Percentiles rank a stretch among this genome's conserved stretches.
Conservation (phyloP, 2,113 vertebrate genomes). For the Albula goreensis region DNA sequence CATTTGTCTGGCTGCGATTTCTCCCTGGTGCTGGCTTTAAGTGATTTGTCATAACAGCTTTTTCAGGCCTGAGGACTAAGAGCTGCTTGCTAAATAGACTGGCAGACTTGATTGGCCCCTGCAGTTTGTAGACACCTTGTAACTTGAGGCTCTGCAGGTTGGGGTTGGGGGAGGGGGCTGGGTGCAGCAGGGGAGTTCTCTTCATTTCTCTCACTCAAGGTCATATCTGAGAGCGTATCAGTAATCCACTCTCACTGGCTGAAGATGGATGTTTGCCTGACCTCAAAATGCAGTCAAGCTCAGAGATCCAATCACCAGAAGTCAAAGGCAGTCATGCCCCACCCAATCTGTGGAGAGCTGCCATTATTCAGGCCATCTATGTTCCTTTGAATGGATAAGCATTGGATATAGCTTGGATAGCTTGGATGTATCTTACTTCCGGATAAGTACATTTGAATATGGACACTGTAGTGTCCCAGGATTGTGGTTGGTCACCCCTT, state of each 20-base stretch:
- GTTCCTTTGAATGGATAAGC: background rate
- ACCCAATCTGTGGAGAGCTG: background rate
- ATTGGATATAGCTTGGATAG: too few relatives aligned
- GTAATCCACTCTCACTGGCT: background rate
- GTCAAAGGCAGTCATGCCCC: background rate
- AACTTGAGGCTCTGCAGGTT: background rate
- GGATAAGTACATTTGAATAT: background rate
- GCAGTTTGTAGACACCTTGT: background rate
- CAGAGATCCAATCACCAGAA: background rate
- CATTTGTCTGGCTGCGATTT: background rate
- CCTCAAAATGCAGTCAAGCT: background rate
- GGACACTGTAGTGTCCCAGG: too few relatives aligned
- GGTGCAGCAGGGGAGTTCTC: background rate
- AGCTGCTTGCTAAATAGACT: background rate
- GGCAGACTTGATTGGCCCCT: background rate
- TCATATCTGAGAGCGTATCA: background rate
- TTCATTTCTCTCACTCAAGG: background rate
- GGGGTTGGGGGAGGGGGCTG: background rate
- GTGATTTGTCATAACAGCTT: background rate
- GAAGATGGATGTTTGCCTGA: background rate
- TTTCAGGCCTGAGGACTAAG: background rate
- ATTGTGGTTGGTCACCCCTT: too few relatives aligned
- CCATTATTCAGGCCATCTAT: background rate
- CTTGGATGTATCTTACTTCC: background rate
- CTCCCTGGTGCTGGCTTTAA: background rate